Percentiles rank a stretch among this genome's conserved stretches.
phyloP scores from a whole-genome alignment of 2,888 invertebrate species.

The Thereva nobilitata region DNA sequence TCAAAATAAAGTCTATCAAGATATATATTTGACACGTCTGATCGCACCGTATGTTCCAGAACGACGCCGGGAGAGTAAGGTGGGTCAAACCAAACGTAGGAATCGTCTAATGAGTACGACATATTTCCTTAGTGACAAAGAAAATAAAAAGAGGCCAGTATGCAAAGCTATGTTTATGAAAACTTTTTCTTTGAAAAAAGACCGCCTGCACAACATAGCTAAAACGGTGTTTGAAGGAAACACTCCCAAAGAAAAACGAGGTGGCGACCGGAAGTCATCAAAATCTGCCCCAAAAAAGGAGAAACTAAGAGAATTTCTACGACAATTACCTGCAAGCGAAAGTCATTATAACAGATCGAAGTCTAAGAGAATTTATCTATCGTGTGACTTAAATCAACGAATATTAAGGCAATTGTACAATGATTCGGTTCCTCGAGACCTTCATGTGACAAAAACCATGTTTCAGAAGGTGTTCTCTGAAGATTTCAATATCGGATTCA shows the following conservation, averaged over 20 bases:
- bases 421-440: slow-evolving; percentile 8
- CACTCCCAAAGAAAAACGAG: slow-evolving; percentile 1
- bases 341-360: slow-evolving; percentile 11
- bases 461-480: slow-evolving; percentile 6
- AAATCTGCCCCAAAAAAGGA: slow-evolving; percentile 6
- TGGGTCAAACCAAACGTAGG: no score
- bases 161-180: no score
- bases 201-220: slow-evolving; percentile 1
- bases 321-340: background rate
- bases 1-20: no score
- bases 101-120: no score
- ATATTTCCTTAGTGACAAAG: no score
- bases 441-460: background rate
- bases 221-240: slow-evolving; percentile 4
- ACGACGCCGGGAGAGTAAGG: no score
- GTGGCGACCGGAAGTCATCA: background rate
- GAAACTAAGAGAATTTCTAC: background rate
- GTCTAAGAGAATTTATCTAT: slow-evolving; percentile 3
- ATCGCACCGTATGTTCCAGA: no score
- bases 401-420: slow-evolving; percentile 4
- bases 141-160: no score
- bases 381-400: no score
- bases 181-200: no score
- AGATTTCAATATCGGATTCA: slow-evolving; percentile 11
- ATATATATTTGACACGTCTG: no score